phyloP scores from a whole-genome alignment of 2,888 invertebrate species.

The Drosophila histrio region DNA sequence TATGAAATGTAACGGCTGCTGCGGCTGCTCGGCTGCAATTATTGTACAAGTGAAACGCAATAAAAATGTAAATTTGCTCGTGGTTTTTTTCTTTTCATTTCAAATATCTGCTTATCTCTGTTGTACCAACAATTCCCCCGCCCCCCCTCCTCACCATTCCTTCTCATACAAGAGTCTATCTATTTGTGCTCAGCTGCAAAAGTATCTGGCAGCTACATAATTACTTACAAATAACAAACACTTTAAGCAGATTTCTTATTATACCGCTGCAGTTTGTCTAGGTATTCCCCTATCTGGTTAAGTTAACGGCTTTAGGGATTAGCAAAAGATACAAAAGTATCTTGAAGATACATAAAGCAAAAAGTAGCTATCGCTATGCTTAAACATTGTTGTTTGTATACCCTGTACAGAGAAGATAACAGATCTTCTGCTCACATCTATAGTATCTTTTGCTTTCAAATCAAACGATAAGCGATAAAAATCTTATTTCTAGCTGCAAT shows the following conservation, averaged over 20 bases:
- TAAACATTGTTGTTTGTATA: not conserved
- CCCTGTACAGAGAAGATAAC: too few relatives aligned
- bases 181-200: conserved; percentile 22
- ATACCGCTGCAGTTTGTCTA: not conserved
- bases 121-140: not conserved
- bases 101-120: conserved; percentile 54
- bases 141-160: not conserved
- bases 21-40: conserved; percentile 48
- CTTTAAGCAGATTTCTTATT: not conserved
- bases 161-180: not conserved
- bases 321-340: conserved; percentile 45
- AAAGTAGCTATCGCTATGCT: not conserved
- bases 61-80: conserved; percentile 73
- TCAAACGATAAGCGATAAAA: too few relatives aligned
- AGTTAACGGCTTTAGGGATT: not conserved
- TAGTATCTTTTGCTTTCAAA: too few relatives aligned
- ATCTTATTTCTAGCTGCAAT: too few relatives aligned
- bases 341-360: conserved; percentile 26
- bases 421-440: too few relatives aligned
- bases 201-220: conserved; percentile 52
- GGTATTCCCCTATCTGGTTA: conserved; percentile 13
- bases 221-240: conserved; percentile 12
- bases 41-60: conserved; percentile 71
- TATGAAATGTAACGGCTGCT: conserved; percentile 49
- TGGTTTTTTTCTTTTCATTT: conserved; percentile 33